Evolutionary conservation across 2,797 vertebrate genomes (phyloP).

Genomic region (Paratrypauchen microcephalus): DNA sequence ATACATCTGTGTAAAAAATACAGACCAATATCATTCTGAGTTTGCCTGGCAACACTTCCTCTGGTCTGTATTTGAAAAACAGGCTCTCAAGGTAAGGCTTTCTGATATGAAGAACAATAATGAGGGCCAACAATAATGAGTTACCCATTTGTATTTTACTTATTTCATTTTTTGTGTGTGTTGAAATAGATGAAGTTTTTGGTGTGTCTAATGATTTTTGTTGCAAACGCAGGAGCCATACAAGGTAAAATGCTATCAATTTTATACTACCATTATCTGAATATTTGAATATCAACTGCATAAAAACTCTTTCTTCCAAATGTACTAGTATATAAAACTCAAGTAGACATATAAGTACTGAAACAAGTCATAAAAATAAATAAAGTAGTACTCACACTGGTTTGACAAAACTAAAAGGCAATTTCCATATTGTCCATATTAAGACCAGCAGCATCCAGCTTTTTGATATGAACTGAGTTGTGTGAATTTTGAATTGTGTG

Average conservation of each 20-base stretch:
- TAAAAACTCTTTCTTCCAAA: not conserved
- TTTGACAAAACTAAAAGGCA: not conserved
- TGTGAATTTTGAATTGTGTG: not conserved
- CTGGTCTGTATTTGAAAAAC: not conserved
- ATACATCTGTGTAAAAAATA: no score
- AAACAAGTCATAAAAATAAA: not conserved
- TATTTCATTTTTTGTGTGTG: slow-evolving; percentile 8
- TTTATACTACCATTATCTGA: not conserved
- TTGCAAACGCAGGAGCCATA: slow-evolving; percentile 29
- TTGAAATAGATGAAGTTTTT: slow-evolving; percentile 51
- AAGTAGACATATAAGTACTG: not conserved
- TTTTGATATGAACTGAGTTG: not conserved
- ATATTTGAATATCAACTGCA: not conserved
- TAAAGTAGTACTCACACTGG: not conserved
- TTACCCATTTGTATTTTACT: not conserved
- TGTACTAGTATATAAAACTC: not conserved
- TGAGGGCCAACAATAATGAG: no score
- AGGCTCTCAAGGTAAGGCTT: slow-evolving; percentile 38
- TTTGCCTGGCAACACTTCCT: no score
- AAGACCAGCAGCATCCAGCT: not conserved
- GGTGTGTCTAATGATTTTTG: slow-evolving; percentile 29
- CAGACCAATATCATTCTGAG: no score
- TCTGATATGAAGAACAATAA: not conserved
- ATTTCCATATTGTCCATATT: not conserved
- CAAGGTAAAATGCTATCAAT: slow-evolving; percentile 37